Percentiles rank a stretch among this genome's conserved stretches.
phyloP scores from a whole-genome alignment of 2,113 vertebrate species.

The Microtus richardsoni region DNA sequence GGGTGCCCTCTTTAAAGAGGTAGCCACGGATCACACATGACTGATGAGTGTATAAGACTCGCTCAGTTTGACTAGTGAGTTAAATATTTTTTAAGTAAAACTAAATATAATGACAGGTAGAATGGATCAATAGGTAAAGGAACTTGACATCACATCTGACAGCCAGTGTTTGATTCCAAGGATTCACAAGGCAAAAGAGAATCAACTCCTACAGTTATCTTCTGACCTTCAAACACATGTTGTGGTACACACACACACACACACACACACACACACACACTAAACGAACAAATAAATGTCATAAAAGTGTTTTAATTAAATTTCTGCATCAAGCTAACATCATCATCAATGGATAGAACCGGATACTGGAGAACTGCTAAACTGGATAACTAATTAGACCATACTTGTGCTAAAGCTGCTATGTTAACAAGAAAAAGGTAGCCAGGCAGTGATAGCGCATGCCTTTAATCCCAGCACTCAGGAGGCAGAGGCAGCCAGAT shows the following conservation, averaged over 20 bases:
- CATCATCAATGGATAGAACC: neutral
- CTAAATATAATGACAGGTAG: neutral
- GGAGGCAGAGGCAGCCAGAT: neutral
- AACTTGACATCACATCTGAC: neutral
- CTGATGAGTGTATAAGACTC: neutral
- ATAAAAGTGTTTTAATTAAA: neutral
- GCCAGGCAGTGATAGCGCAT: neutral
- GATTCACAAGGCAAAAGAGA: neutral
- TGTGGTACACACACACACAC: neutral
- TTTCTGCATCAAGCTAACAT: neutral
- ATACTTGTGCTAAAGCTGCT: neutral
- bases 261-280: neutral
- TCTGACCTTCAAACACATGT: neutral
- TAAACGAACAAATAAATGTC: neutral
- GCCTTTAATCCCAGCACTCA: neutral
- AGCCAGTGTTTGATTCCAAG: neutral
- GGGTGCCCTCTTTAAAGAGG: neutral
- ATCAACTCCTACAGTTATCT: neutral
- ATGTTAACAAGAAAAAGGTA: neutral
- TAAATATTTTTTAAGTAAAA: conserved; percentile 4
- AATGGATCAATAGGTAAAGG: neutral
- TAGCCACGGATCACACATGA: neutral
- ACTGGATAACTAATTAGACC: neutral
- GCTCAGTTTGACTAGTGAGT: neutral
- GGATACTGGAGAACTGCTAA: neutral